Evolutionary conservation across 1,140 invertebrate species (phyloP), one percentile per base, ranked within the genome.

Genomic region (Pseudomyrmex flavicornis): DNA sequence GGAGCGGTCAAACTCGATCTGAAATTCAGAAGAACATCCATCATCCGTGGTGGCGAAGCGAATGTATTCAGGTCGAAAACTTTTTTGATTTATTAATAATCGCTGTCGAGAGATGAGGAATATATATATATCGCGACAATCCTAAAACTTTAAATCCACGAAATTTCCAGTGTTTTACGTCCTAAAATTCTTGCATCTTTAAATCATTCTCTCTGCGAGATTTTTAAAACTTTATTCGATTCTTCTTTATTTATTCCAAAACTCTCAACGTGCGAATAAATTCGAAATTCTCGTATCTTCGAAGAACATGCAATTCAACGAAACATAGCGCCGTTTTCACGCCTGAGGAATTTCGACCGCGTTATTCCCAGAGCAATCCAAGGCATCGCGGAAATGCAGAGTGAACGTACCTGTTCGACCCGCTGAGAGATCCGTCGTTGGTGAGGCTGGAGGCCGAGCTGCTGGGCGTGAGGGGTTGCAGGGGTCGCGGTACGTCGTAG

Each of bases 401-500:
- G 89, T 50, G 91, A 93, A 68, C 93, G 20, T 93, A 95, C 90
- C 95, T 91, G 83, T 95, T 95, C 69, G 94, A 95, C 26, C 92
- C 91, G 76, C 93, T 94, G 82, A 94, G 92, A 13, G 95, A 95
- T 58, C 95, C 94, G 92, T 96, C 88, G 90, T 95, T 94, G 76
- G 95, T 94, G 70, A 96, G 92, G 90, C 94, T 95, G 68, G 94
- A 94, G 8, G 94, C 93, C 2, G 96, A 95, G 88, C 96, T 96
- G 88, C 96, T 96, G 0, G 96, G 96, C 35, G 96, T 96, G 35
- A 96, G 90, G 76, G 93, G 93, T 75, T 94, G 93, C 54, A 94
- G 89, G 2, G 95, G 93, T 48, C 95, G 89, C 50, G 95, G 95
- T 59, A 95, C 93, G 88, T 95, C 95, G 93, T 96, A 95, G 85